Conservation (phyloP, 1,140 invertebrate species). For the Apis cerana region DNA sequence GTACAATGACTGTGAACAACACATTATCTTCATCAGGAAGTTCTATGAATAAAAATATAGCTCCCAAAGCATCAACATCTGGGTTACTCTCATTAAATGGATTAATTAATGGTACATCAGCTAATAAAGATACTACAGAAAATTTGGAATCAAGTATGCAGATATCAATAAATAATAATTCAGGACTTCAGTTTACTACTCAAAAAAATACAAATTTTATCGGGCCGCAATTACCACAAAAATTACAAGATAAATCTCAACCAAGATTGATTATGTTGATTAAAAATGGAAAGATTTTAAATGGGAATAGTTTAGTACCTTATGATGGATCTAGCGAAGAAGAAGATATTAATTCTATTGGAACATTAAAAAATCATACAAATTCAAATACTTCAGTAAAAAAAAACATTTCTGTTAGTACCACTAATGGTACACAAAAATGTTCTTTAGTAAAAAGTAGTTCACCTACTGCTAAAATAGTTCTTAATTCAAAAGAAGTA, state of each 20-base stretch:
- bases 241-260: constrained; percentile 70
- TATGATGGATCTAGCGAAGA: constrained; percentile 80
- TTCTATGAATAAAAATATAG: constrained; percentile 58
- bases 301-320: constrained; percentile 76
- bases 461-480: constrained; percentile 15
- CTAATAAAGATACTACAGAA: constrained; percentile 32
- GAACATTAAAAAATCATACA: constrained; percentile 45
- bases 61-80: constrained; percentile 68
- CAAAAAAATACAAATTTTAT: constrained; percentile 70
- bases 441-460: constrained; percentile 48
- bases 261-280: constrained; percentile 70
- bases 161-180: constrained; percentile 48
- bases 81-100: constrained; percentile 57
- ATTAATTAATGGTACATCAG: constrained; percentile 50
- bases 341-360: constrained; percentile 65
- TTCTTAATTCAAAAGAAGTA: constrained; percentile 53
- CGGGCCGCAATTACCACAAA: constrained; percentile 73
- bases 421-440: constrained; percentile 55
- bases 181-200: constrained; percentile 34
- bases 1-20: constrained; percentile 60
- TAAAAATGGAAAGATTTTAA: constrained; percentile 75
- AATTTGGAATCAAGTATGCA: constrained; percentile 43
- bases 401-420: constrained; percentile 29
- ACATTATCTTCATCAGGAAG: constrained; percentile 52
- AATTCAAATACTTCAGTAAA: constrained; percentile 19